Evolutionary conservation across 2,888 invertebrate species (phyloP), one percentile per base, ranked within the genome.

Genomic region (Ceratothoa steindachneri): DNA sequence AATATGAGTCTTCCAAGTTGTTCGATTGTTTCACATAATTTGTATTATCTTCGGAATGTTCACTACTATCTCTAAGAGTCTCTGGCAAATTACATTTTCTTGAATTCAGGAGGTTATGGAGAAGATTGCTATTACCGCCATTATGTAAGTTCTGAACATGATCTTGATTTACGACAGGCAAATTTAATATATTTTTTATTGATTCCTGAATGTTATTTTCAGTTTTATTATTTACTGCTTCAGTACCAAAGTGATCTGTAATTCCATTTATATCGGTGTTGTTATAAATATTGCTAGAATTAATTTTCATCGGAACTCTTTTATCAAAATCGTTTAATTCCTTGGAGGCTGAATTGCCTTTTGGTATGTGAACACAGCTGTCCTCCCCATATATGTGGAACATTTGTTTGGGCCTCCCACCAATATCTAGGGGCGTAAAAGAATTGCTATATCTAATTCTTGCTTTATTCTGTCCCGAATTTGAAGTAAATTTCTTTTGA

Each of bases 391-490:
- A 60, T 22, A 60, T 60, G 24, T 60, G 60, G 24, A 60, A 24
- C n/a, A 60, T 15, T 24, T 60, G 60, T 24, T 24, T 60, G n/a
- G 60, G 24, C 3, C 9, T 60, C 12, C 22, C 12, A 60, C 27
- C 12, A 22, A 60, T 22, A 24, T 60, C 60, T 60, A 60, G 12
- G 12, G 60, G 60, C 12, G 60, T 22, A 60, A 60, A 60, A 24
- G 60, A 60, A 24, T 60, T 60, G 3, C 60, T 60, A 24, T 60
- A 60, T 24, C 60, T 60, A 60, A 60, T 60, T 60, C 27, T 60
- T 15, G 22, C 12, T 24, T 24, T 60, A 15, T 15, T n/a, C 12
- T n/a, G 12, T 24, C n/a, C 60, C n/a, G 27, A 24, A 60, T 60
- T 24, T 22, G 60, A 24, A 24, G 22, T 60, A 60, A 24, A 12